Conservation (phyloP, 2,888 invertebrate species). For the Acleris cristana region DNA sequence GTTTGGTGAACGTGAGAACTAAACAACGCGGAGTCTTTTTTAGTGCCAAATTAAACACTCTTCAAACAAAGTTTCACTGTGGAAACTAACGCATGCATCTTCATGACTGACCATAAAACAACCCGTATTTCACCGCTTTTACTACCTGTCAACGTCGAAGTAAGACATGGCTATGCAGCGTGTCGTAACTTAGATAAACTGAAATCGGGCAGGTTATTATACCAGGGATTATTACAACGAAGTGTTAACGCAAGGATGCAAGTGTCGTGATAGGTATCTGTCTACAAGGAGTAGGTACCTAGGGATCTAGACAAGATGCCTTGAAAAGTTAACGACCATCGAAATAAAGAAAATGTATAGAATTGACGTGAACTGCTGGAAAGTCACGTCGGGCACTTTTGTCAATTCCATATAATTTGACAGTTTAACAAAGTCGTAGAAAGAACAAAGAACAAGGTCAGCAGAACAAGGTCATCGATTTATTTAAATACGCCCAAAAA, state of each 20-base stretch:
- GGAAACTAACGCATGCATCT: conserved; percentile 47
- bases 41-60: conserved; percentile 28
- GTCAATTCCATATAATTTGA: too few relatives aligned
- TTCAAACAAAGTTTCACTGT: conserved; percentile 39
- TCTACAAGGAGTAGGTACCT: too few relatives aligned
- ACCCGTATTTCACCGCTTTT: conserved; percentile 54
- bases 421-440: too few relatives aligned
- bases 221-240: conserved; percentile 13
- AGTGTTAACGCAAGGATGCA: conserved; percentile 20
- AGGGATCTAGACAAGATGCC: too few relatives aligned
- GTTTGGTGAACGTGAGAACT: neutral
- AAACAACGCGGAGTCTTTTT: neutral
- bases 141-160: conserved; percentile 51
- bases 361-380: too few relatives aligned
- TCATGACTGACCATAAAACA: conserved; percentile 52
- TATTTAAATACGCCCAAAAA: too few relatives aligned
- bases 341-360: too few relatives aligned
- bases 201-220: conserved; percentile 12
- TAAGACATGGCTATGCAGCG: conserved; percentile 34
- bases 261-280: too few relatives aligned
- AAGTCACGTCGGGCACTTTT: too few relatives aligned
- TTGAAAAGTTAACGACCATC: too few relatives aligned
- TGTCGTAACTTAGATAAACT: conserved; percentile 24
- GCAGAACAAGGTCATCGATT: too few relatives aligned
- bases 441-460: too few relatives aligned